Percentiles rank a stretch among this genome's conserved stretches.
Conservation (phyloP, 2,113 vertebrate species). For the Climacteris rufus region DNA sequence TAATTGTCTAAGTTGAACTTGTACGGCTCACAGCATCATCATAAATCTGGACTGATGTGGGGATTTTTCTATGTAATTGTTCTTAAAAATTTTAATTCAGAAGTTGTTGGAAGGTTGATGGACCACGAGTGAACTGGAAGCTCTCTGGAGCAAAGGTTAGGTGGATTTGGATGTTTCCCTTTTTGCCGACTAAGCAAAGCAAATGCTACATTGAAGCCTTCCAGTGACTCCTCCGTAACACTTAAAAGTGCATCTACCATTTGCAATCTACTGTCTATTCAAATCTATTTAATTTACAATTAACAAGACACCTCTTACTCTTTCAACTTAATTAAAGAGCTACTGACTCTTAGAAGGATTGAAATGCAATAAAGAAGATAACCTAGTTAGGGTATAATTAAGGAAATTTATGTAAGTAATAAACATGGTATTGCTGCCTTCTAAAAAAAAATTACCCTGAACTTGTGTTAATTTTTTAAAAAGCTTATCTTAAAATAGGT, state of each 20-base stretch:
- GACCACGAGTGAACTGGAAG: background rate
- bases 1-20: background rate
- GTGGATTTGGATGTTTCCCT: background rate
- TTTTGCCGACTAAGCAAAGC: background rate
- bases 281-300: conserved; percentile 75
- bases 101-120: background rate
- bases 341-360: conserved; percentile 70
- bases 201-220: conserved; percentile 48
- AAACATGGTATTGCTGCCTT: conserved; percentile 62
- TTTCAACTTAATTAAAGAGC: conserved; percentile 73
- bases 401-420: conserved; percentile 72
- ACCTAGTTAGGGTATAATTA: conserved; percentile 73
- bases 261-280: conserved; percentile 70
- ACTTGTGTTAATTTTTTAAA: conserved; percentile 35
- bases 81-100: background rate
- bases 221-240: conserved; percentile 8
- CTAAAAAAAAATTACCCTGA: conserved; percentile 37
- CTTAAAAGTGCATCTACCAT: conserved; percentile 66
- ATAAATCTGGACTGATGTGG: background rate
- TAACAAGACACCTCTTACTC: conserved; percentile 74
- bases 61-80: background rate
- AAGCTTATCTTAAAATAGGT: conserved; percentile 44
- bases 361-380: conserved; percentile 75
- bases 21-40: background rate
- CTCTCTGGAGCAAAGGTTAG: background rate